Percentiles rank a stretch among this genome's conserved stretches.
These are phyloP conservation scores for Morinoia aosen DNA, from an alignment of 2,888 invertebrate species.

Conservation along the genomic window DNA sequence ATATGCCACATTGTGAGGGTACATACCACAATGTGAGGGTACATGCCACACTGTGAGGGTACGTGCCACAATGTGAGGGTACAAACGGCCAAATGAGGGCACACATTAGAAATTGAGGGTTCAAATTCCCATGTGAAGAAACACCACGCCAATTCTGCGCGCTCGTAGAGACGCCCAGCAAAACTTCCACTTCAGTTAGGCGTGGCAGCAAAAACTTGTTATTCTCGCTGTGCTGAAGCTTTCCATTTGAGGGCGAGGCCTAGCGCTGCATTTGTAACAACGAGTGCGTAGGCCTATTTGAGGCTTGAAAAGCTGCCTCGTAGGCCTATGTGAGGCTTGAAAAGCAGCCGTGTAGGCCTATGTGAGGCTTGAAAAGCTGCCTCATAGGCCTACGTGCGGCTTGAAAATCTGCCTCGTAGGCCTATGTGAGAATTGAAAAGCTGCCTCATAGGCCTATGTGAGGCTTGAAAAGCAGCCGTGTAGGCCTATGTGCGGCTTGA, in stretches of 20 bases:
- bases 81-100: background rate
- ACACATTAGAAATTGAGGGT: no score
- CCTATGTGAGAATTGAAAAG: background rate
- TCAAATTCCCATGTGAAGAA: no score
- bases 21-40: background rate
- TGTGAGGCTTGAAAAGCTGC: background rate
- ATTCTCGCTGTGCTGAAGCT: background rate
- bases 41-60: background rate
- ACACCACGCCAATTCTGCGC: no score
- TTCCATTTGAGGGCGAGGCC: background rate
- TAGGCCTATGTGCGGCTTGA: background rate
- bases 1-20: background rate
- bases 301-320: background rate
- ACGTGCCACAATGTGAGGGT: background rate
- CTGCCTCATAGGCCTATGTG: background rate
- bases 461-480: background rate
- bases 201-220: background rate
- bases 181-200: no score
- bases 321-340: background rate
- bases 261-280: background rate
- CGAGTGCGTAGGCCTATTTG: background rate
- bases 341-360: background rate
- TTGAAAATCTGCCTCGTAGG: background rate
- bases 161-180: background rate
- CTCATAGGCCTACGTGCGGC: background rate